Evolutionary conservation across 2,113 vertebrate species (phyloP).

Genomic region (Colossoma macropomum): DNA sequence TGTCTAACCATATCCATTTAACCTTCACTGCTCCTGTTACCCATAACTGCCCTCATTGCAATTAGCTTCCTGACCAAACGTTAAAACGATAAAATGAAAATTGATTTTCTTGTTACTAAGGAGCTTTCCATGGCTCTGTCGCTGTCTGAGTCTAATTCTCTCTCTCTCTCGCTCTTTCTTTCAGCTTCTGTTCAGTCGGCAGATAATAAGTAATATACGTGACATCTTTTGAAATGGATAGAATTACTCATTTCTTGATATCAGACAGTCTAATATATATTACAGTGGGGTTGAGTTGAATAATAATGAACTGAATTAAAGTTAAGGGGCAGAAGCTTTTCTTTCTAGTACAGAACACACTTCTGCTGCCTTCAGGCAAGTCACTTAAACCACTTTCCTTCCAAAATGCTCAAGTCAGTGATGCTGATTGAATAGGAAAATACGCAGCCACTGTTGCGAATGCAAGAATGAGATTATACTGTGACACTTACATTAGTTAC

Average conservation of each 20-base stretch:
- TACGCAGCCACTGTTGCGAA: background rate
- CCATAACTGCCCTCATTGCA: constrained; percentile 6
- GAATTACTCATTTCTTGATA: constrained; percentile 19
- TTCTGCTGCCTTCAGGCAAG: constrained; percentile 13
- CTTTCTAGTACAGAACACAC: background rate
- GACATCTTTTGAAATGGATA: background rate
- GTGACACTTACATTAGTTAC: background rate
- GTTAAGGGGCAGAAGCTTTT: background rate
- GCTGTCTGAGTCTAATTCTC: constrained; percentile 1
- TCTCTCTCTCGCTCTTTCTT: background rate
- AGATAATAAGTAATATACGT: constrained; percentile 19
- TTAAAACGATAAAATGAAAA: background rate
- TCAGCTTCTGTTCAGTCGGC: background rate
- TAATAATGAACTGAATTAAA: constrained; percentile 24
- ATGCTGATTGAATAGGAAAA: background rate
- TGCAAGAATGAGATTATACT: background rate
- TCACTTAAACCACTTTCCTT: background rate
- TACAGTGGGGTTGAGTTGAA: background rate
- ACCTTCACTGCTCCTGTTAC: background rate
- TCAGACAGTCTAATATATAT: constrained; percentile 16
- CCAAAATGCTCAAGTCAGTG: constrained; percentile 22
- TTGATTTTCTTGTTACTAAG: constrained; percentile 18
- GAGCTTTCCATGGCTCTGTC: constrained; percentile 1
- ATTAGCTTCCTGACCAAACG: constrained; percentile 7
- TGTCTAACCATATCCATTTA: background rate